A percentile compares a stretch with the other conserved stretches of the same genome.
These are phyloP conservation scores for Catharus fuscescens DNA, from an alignment of 2,113 vertebrate species.

Conservation along the genomic window DNA sequence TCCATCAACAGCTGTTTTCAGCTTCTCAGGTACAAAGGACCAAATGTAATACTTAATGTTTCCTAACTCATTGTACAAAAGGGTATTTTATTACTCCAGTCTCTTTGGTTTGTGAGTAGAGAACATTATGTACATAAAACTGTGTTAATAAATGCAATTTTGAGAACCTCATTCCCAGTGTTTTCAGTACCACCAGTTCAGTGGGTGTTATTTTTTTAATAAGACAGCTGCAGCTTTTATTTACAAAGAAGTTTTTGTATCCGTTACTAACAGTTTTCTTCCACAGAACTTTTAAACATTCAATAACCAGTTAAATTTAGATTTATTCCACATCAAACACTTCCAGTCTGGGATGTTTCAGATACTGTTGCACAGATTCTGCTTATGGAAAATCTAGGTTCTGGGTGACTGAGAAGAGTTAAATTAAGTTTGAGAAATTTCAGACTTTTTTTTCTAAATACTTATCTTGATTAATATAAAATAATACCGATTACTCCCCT, in stretches of 20 bases:
- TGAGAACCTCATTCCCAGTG: slow-evolving; percentile 44
- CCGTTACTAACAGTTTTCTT: neutral
- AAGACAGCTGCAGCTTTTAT: neutral
- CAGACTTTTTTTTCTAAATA: neutral
- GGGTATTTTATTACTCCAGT: slow-evolving; percentile 70
- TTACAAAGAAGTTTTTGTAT: neutral
- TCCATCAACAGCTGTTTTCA: slow-evolving; percentile 68
- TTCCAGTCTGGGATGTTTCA: neutral
- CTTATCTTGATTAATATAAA: neutral
- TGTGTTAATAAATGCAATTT: slow-evolving; percentile 76
- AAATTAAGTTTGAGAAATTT: neutral
- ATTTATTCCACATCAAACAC: neutral
- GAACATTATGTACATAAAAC: slow-evolving; percentile 66
- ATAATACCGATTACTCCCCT: neutral
- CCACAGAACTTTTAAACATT: neutral
- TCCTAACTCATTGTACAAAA: slow-evolving; percentile 70
- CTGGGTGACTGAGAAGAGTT: neutral
- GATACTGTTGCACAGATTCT: neutral
- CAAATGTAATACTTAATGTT: slow-evolving; percentile 70
- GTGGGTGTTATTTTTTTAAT: neutral
- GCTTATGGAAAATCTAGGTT: neutral
- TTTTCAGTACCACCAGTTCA: slow-evolving; percentile 34
- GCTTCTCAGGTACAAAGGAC: slow-evolving; percentile 81
- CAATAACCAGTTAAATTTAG: neutral
- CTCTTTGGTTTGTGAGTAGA: slow-evolving; percentile 62